Conservation (phyloP, 2,797 vertebrate species). For the Esox masquinongy region DNA sequence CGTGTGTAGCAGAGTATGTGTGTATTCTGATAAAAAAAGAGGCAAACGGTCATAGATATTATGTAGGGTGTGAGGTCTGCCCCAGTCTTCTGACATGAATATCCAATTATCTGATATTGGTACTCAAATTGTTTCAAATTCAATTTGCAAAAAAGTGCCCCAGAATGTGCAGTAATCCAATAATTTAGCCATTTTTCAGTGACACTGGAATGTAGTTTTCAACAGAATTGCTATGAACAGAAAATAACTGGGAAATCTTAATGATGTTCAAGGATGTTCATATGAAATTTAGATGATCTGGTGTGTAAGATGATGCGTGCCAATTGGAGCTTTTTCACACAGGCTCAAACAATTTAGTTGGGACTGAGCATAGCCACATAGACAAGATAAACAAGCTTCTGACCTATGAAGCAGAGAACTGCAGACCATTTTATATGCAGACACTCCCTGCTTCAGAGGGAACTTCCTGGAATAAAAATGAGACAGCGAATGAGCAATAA, state of each 20-base stretch:
- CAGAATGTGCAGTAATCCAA: slow-evolving; percentile 20
- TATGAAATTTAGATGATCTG: slow-evolving; percentile 37
- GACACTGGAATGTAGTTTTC: slow-evolving; percentile 39
- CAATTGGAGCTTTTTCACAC: slow-evolving; percentile 61
- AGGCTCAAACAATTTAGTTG: slow-evolving; percentile 70
- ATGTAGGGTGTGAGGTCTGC: slow-evolving; percentile 18
- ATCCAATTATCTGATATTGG: slow-evolving; percentile 18
- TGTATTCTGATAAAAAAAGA: slow-evolving; percentile 25
- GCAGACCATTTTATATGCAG: slow-evolving; percentile 96
- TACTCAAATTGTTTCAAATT: background rate
- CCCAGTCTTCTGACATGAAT: background rate
- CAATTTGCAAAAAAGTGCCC: slow-evolving; percentile 6
- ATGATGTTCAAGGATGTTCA: slow-evolving; percentile 44
- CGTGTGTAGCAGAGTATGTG: slow-evolving; percentile 21
- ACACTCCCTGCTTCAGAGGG: slow-evolving; percentile 96
- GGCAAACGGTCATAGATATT: slow-evolving; percentile 28
- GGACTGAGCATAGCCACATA: slow-evolving; percentile 95
- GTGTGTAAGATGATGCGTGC: slow-evolving; percentile 68
- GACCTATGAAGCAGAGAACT: slow-evolving; percentile 97
- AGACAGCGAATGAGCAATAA: slow-evolving; percentile 95
- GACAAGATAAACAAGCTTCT: slow-evolving; percentile 91
- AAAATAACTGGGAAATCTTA: slow-evolving; percentile 25
- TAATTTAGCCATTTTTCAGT: slow-evolving; percentile 21
- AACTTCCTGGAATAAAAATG: slow-evolving; percentile 95
- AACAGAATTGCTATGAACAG: slow-evolving; percentile 12